Conservation (phyloP, 2,888 invertebrate species). For the Rhopalosiphum nymphaeae region DNA sequence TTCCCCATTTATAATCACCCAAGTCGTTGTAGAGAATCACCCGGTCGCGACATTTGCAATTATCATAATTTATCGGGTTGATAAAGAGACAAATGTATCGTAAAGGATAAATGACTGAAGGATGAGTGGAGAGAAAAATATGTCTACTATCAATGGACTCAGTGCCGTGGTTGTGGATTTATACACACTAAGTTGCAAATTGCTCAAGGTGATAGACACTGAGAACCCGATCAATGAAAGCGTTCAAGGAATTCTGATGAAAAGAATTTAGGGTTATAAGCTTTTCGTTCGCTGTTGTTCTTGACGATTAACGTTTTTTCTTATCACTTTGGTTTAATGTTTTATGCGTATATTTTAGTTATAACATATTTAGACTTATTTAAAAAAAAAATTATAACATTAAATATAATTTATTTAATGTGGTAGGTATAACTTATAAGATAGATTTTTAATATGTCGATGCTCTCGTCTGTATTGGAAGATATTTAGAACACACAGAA, state of each 20-base stretch:
- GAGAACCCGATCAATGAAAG: background rate
- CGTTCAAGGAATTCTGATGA: background rate
- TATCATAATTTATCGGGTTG: constrained; percentile 57
- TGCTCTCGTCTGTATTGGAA: background rate
- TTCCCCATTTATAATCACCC: constrained; percentile 56
- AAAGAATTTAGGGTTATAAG: background rate
- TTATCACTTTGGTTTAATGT: background rate
- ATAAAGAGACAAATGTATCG: constrained; percentile 53
- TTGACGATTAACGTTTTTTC: background rate
- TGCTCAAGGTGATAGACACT: background rate
- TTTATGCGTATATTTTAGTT: background rate
- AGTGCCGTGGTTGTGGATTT: background rate
- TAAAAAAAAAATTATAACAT: background rate
- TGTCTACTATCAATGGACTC: background rate
- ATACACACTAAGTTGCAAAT: background rate
- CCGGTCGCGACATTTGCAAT: constrained; percentile 54
- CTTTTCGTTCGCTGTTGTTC: background rate
- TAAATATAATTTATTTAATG: background rate
- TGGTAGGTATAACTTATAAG: background rate
- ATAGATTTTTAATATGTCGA: background rate
- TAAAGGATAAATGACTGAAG: background rate
- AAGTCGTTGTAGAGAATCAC: background rate
- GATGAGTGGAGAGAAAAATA: background rate
- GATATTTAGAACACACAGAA: background rate
- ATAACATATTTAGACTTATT: background rate